phyloP scores from a whole-genome alignment of 2,888 invertebrate species.

The Pterobdella sp. region DNA sequence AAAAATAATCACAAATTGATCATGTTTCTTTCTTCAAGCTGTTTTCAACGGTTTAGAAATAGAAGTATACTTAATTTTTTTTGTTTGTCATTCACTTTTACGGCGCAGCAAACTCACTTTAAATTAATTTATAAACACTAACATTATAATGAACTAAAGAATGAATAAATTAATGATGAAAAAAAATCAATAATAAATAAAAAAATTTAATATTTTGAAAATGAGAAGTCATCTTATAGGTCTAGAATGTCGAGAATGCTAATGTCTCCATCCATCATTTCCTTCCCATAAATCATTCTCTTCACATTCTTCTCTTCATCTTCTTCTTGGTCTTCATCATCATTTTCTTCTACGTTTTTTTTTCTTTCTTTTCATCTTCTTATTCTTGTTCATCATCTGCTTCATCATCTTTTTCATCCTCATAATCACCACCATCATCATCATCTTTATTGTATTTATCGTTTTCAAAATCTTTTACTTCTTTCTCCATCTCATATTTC shows the following conservation, averaged over 20 bases:
- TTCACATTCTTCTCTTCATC: not conserved
- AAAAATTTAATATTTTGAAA: no score
- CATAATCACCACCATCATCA: constrained; percentile 16
- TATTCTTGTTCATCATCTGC: not conserved
- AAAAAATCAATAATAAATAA: no score
- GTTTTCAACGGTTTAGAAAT: no score
- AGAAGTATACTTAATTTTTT: no score
- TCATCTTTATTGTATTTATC: constrained; percentile 1
- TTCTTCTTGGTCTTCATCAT: not conserved
- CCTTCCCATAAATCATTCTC: not conserved
- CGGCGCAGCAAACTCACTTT: no score
- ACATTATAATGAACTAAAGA: no score
- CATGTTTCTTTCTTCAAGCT: no score
- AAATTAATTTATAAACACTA: no score
- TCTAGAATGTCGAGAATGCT: not conserved
- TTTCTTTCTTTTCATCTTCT: not conserved
- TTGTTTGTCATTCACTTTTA: no score
- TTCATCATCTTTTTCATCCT: constrained; percentile 11
- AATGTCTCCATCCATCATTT: not conserved
- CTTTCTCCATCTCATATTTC: not conserved
- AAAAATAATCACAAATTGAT: no score
- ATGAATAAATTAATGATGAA: no score
- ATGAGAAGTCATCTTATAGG: no score
- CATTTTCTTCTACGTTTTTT: not conserved
- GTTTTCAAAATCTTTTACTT: not conserved